These are phyloP conservation scores for Zaprionus bogoriensis DNA, from an alignment of 2,888 invertebrate species.

Conservation along the genomic window DNA sequence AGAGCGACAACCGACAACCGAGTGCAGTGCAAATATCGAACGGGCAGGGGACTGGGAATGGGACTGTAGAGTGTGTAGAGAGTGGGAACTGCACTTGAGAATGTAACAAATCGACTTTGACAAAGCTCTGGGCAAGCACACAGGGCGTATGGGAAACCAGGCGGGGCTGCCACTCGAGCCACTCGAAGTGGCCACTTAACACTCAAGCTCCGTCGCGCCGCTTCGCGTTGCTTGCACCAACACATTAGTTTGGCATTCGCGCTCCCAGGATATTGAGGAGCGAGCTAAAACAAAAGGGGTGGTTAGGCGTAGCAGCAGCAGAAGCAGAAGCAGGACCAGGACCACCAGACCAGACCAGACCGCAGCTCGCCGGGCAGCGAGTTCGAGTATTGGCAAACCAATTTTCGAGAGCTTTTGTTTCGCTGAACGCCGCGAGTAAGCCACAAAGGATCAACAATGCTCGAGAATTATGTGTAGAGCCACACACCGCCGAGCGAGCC, in stretches of 20 bases:
- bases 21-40: constrained; percentile 65
- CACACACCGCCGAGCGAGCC: constrained; percentile 55
- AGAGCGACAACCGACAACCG: constrained; percentile 39
- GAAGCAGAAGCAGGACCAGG: no score
- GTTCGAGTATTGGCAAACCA: constrained; percentile 68
- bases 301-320: constrained; percentile 38
- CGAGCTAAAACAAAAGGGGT: constrained; percentile 69
- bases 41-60: constrained; percentile 1
- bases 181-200: constrained; percentile 70
- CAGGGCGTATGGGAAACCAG: constrained; percentile 60
- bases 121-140: constrained; percentile 60
- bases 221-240: constrained; percentile 23
- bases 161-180: constrained; percentile 40
- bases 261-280: constrained; percentile 62
- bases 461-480: constrained; percentile 70
- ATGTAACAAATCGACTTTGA: constrained; percentile 82
- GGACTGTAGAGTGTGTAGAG: no score
- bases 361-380: no score
- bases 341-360: no score
- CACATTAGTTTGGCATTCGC: constrained; percentile 56
- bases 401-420: constrained; percentile 76
- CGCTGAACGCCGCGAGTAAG: constrained; percentile 69
- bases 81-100: constrained; percentile 57
- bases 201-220: constrained; percentile 24
- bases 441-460: constrained; percentile 78